These are phyloP conservation scores for Tupaia chinensis DNA, from an alignment of 2,113 vertebrate species.

Conservation along the genomic window DNA sequence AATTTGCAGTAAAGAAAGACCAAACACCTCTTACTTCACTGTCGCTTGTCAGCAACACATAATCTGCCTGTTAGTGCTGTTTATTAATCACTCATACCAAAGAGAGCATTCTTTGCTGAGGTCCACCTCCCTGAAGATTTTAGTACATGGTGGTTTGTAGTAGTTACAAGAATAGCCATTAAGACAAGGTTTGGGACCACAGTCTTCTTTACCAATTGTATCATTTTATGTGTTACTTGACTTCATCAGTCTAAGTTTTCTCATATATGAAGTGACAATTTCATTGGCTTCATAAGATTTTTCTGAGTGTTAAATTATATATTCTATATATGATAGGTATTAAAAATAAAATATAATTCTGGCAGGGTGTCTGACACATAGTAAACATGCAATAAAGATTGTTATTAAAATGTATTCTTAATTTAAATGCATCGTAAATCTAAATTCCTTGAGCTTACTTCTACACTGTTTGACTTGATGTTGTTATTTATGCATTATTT, in stretches of 20 bases:
- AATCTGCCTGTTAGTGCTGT: background rate
- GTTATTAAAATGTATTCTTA: background rate
- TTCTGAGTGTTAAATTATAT: background rate
- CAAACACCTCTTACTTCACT: background rate
- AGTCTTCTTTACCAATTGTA: background rate
- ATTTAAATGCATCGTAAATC: background rate
- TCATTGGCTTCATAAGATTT: background rate
- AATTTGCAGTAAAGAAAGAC: background rate
- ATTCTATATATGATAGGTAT: background rate
- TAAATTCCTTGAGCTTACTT: background rate
- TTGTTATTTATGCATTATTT: conserved; percentile 8
- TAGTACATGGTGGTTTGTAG: background rate
- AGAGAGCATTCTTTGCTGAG: background rate
- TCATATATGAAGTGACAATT: background rate
- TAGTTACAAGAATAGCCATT: background rate
- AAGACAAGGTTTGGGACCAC: background rate
- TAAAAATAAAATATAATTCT: conserved; percentile 26
- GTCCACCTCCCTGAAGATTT: background rate
- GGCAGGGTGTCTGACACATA: background rate
- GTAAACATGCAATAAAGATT: background rate
- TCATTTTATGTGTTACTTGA: background rate
- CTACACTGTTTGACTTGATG: background rate
- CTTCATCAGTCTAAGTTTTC: background rate
- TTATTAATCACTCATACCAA: background rate
- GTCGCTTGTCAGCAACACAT: background rate